A percentile compares a stretch with the other conserved stretches of the same genome.
These are phyloP conservation scores for Recurvirostra avosetta DNA, from an alignment of 2,113 vertebrate species.

Conservation along the genomic window DNA sequence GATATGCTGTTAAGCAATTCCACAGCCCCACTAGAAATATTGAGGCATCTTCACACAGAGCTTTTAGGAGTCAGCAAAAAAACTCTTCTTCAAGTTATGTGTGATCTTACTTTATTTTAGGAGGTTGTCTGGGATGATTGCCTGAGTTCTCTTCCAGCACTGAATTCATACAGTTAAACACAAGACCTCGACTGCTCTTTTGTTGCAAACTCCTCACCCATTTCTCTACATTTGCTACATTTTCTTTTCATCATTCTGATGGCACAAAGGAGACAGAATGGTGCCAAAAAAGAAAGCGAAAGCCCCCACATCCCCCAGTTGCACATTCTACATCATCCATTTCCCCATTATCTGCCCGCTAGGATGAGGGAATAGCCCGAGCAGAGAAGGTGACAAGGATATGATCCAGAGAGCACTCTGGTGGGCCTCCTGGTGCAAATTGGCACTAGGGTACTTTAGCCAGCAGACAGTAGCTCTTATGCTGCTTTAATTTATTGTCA, in stretches of 20 bases:
- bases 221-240: neutral
- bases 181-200: neutral
- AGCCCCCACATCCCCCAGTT: rapidly evolving
- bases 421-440: neutral
- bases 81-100: rapidly evolving
- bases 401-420: neutral
- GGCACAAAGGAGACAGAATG: neutral
- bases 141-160: neutral
- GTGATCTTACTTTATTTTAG: neutral
- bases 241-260: neutral
- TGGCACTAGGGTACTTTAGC: neutral
- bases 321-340: neutral
- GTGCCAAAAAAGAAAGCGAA: neutral
- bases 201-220: neutral
- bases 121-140: rapidly evolving
- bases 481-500: neutral
- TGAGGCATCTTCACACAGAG: neutral
- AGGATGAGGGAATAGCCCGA: neutral
- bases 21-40: neutral
- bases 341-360: neutral
- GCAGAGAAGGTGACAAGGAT: neutral
- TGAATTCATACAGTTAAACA: neutral
- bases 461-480: neutral
- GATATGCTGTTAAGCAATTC: neutral
- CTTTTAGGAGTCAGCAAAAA: neutral